Evolutionary conservation across 1,140 invertebrate genomes (phyloP).

Genomic region (Drosophila takahashii): DNA sequence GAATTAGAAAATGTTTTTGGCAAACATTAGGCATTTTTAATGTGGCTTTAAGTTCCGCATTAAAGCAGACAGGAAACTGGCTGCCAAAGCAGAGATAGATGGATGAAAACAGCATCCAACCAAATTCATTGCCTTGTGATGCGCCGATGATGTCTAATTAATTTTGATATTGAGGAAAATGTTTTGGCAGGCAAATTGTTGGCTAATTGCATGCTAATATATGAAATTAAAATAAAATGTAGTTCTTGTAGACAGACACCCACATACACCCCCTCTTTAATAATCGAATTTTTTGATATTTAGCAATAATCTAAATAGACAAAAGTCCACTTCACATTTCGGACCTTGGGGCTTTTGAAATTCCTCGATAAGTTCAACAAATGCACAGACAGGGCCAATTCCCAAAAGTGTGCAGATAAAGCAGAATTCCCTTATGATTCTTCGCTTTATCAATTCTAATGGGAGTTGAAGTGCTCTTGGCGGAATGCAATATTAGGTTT

Average conservation of each 20-base stretch:
- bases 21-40: constrained; percentile 13
- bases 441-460: background rate
- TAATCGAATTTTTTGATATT: constrained; percentile 9
- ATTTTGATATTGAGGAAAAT: constrained; percentile 31
- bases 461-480: background rate
- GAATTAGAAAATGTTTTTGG: constrained; percentile 37
- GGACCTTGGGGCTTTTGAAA: constrained; percentile 5
- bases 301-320: constrained; percentile 1
- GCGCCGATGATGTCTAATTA: constrained; percentile 35
- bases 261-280: background rate
- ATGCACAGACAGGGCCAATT: background rate
- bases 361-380: constrained; percentile 17
- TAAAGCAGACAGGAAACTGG: constrained; percentile 26
- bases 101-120: background rate
- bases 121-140: constrained; percentile 20
- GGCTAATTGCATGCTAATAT: constrained; percentile 20
- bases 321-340: constrained; percentile 10
- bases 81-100: constrained; percentile 12
- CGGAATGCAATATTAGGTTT: too few species aligned
- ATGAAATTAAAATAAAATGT: background rate
- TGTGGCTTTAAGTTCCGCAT: constrained; percentile 33
- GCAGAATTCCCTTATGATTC: constrained; percentile 9
- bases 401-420: constrained; percentile 10
- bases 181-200: constrained; percentile 22
- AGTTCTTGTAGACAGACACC: background rate